Percentiles rank a stretch among this genome's conserved stretches.
phyloP scores from a whole-genome alignment of 2,888 invertebrate species.

The Oscheius sp. region DNA sequence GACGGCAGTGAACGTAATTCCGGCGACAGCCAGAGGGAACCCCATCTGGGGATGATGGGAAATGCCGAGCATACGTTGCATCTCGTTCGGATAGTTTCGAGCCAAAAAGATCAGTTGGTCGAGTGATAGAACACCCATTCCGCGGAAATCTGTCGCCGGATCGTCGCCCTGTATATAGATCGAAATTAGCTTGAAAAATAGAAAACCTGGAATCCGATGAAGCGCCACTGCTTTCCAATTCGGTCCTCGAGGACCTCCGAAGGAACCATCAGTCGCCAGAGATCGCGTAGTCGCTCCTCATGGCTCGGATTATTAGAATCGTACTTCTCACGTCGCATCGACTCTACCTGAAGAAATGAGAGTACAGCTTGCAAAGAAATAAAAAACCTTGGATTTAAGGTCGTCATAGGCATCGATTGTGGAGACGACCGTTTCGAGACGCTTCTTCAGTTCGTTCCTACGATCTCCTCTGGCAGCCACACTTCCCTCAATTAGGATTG shows the following conservation, averaged over 20 bases:
- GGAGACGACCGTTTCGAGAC: constrained; percentile 4
- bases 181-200: not conserved
- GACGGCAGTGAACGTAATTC: constrained; percentile 83
- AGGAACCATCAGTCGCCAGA: constrained; percentile 87
- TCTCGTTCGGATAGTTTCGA: constrained; percentile 47
- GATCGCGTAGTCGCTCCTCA: constrained; percentile 68
- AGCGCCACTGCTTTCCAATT: constrained; percentile 91
- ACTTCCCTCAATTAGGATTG: constrained; percentile 1
- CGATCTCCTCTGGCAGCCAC: constrained; percentile 19
- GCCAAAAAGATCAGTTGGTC: constrained; percentile 84
- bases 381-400: constrained; percentile 4
- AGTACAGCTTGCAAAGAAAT: too few relatives aligned
- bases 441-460: constrained; percentile 23
- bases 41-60: constrained; percentile 59
- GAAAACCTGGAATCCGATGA: constrained; percentile 84
- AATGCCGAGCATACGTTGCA: constrained; percentile 44
- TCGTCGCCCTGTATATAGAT: constrained; percentile 82
- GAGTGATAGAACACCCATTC: constrained; percentile 94
- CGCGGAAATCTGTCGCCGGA: constrained; percentile 96
- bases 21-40: constrained; percentile 40
- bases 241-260: constrained; percentile 81
- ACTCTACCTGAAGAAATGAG: constrained; percentile 49
- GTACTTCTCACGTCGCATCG: constrained; percentile 44
- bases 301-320: constrained; percentile 48
- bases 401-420: constrained; percentile 26